Evolutionary conservation across 2,113 vertebrate species (phyloP), one percentile per base, ranked within the genome.

Genomic region (Lycaon pictus): DNA sequence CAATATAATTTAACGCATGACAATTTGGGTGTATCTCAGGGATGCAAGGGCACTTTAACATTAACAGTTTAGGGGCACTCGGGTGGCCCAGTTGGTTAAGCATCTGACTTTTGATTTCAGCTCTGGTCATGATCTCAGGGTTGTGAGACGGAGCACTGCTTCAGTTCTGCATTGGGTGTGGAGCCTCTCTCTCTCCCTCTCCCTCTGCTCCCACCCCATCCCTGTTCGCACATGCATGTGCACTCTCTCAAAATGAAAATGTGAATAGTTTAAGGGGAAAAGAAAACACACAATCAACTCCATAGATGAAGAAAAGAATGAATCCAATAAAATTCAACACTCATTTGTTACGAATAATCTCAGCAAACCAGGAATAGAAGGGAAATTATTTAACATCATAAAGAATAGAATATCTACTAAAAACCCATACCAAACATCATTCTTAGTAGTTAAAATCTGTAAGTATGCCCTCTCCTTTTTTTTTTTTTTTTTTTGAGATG

Each of bases 281-380:
- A 69, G 65, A 62, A 76, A 48, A 53, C 13, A 77, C 63, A 48
- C 15, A 58, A 20, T 58, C 67, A 65, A n/a, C 37, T 92, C 55
- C 79, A 65, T 9, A 79, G 76, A 58, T 53, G 53, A 89, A 74
- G 82, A 37, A 72, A 90, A 87, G 32, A 86, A 55, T 51, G 19
- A 22, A 81, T 81, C 71, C 48, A 81, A 11, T 88, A 48, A 88
- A 88, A 87, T 25, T 94, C 76, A 74, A 74, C 17, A 81, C 48
- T 20, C 48, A 87, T 67, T 72, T 19, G 8, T 86, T 81, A 71
- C 79, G 53, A 83, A 25, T 60, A 67, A 94, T 74, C 35, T 94
- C 81, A 96, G 55, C 77, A 94, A 89, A 62, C 32, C 77, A 72
- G 85, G 55, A 88, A 72, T 53, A 72, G 53, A 88, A 88, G 63